Evolutionary conservation across 64 coral and sea anemone genomes (phyloP).

Genomic region (Porites lutea): DNA sequence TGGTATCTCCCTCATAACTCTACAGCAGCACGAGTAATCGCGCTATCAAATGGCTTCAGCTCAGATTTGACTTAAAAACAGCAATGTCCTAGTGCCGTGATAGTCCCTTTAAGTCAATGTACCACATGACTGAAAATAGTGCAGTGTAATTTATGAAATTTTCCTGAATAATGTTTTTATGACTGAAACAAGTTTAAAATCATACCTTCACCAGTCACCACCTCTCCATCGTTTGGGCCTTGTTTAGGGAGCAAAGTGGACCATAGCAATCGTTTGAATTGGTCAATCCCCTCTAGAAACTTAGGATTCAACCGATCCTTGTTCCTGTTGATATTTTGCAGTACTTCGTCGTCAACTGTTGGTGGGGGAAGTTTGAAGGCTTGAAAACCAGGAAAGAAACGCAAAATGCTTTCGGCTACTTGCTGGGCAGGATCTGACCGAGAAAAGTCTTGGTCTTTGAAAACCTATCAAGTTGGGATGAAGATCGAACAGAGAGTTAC

Average conservation of each 20-base stretch:
- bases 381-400: slow-evolving; percentile 78
- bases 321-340: slow-evolving; percentile 25
- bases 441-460: slow-evolving; percentile 41
- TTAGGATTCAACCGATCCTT: not conserved
- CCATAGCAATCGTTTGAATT: slow-evolving; percentile 20
- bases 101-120: too few relatives aligned
- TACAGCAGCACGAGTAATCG: too few relatives aligned
- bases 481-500: too few relatives aligned
- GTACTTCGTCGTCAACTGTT: slow-evolving; percentile 45
- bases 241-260: not conserved
- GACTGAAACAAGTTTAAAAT: too few relatives aligned
- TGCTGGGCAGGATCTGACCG: slow-evolving; percentile 1
- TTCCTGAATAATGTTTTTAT: too few relatives aligned
- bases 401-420: slow-evolving; percentile 76
- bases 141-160: too few relatives aligned
- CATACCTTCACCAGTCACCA: slow-evolving; percentile 40
- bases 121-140: too few relatives aligned
- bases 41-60: too few relatives aligned
- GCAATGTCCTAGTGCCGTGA: too few relatives aligned
- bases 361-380: slow-evolving; percentile 79
- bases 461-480: slow-evolving; percentile 11
- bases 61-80: too few relatives aligned
- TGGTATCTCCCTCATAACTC: too few relatives aligned
- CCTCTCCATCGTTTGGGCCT: slow-evolving; percentile 24
- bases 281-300: not conserved